These are phyloP conservation scores for Passer domesticus DNA, from an alignment of 2,113 vertebrate genomes.

Conservation along the genomic window DNA sequence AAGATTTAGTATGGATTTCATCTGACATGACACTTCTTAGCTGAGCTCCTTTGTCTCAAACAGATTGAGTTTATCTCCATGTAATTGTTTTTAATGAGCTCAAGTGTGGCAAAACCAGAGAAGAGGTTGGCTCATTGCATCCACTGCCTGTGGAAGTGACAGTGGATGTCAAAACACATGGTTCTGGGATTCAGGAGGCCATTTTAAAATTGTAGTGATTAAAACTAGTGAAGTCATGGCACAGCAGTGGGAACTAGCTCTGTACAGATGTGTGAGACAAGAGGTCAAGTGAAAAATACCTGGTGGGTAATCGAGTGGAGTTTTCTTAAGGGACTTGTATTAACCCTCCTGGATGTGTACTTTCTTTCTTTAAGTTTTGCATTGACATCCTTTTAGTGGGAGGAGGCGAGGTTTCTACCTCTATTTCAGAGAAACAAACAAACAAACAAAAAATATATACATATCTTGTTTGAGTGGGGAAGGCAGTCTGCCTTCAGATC, in stretches of 20 bases:
- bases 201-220: not conserved
- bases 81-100: not conserved
- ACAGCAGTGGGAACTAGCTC: not conserved
- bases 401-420: not conserved
- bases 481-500: not conserved
- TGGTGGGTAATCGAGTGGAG: not conserved
- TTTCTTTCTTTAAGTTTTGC: not conserved
- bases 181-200: not conserved
- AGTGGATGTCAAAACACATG: not conserved
- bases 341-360: not conserved
- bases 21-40: not conserved
- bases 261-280: not conserved
- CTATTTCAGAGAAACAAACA: not conserved
- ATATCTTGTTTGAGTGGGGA: not conserved
- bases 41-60: not conserved
- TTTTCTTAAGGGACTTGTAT: not conserved
- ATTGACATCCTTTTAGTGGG: not conserved
- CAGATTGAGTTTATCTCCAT: not conserved
- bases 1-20: not conserved
- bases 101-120: not conserved
- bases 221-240: not conserved
- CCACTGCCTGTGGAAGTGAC: not conserved
- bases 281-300: not conserved
- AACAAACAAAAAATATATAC: not conserved
- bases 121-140: fast-evolving